Conservation (phyloP, 1,140 invertebrate species). For the Nasonia vitripennis region DNA sequence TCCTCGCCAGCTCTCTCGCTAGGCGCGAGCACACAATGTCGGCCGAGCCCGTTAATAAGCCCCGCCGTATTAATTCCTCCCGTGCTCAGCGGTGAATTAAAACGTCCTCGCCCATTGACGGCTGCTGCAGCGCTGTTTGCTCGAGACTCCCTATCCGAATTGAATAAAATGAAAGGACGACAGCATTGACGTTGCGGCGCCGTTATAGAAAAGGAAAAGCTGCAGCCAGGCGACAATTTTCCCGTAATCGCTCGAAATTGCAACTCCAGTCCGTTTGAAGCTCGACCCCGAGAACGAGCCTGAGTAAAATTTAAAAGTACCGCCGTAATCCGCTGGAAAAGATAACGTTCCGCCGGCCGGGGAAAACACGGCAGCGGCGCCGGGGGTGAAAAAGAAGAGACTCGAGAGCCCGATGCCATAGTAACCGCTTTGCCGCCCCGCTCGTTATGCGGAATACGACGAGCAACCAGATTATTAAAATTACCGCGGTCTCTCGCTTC, state of each 20-base stretch:
- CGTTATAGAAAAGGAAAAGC: not conserved
- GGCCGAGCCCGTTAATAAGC: no score
- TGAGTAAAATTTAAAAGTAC: slow-evolving; percentile 31
- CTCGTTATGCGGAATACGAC: slow-evolving; percentile 35
- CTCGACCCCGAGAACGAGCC: not conserved
- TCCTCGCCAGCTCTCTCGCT: not conserved
- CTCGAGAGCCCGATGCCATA: not conserved
- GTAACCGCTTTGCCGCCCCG: slow-evolving; percentile 23
- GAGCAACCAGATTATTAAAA: slow-evolving; percentile 51
- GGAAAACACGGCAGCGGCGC: not conserved
- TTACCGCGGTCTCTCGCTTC: slow-evolving; percentile 37
- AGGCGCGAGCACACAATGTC: slow-evolving; percentile 13
- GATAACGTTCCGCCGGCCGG: not conserved
- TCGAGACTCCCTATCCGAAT: not conserved
- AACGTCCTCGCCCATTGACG: not conserved
- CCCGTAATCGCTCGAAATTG: slow-evolving; percentile 25
- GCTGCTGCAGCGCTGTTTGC: no score
- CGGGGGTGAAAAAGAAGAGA: not conserved
- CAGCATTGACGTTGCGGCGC: not conserved
- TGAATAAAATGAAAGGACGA: not conserved
- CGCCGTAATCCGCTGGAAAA: slow-evolving; percentile 20
- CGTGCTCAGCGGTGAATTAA: not conserved
- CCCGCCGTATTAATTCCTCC: not conserved
- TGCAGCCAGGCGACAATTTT: not conserved
- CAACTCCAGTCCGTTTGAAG: not conserved